Base-by-base conservation (phyloP, 2,888 invertebrate species). In the Zaprionus obscuricornis region DNA sequence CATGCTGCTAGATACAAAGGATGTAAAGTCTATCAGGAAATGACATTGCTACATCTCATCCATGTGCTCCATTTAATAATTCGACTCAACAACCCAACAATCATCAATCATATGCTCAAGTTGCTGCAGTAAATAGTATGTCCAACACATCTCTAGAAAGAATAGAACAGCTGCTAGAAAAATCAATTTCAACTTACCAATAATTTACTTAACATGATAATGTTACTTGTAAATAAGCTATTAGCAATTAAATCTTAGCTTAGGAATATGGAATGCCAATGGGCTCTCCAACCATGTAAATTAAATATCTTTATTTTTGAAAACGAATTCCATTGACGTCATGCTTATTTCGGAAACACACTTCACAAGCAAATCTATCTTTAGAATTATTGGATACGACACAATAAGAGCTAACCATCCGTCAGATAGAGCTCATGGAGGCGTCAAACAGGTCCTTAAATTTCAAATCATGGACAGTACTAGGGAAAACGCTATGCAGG, bases 1-100 rank as follows among this genome's bases (percentile, higher is more conserved):
- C 40, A 52, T 8, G 42, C 46, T 14, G 46, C 52, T 11, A 49
- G 36, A 1, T 47, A 50, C 43, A 45, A 57, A 57, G 50, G 50
- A n/a, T 58, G 34, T 34, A 51, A 13, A 34, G 17, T 59, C 3
- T 47, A 54, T 37, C 16, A 59, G 16, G 37, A 36, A 52, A 43
- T 29, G 33, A 34, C 1, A 3, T 2, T 31, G 24, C 6, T 3
- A 40, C 1, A 20, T 14, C 13, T 18, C 11, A 29, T 8, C 34
- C 11, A 27, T 10, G 4, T 7, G 8, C 3, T 22, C 16, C 42
- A 42, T 6, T 6, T 22, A 1, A 27, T 27, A 1, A 10, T 11
- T n/a, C 11, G 11, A 17, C 40, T 11, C 33, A 34, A 42, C 47
- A 37, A 47, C 36, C 26, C n/a, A 47, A 34, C 6, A 8, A 37